Conservation (phyloP, 2,797 vertebrate genomes). For the Spheniscus humboldti region DNA sequence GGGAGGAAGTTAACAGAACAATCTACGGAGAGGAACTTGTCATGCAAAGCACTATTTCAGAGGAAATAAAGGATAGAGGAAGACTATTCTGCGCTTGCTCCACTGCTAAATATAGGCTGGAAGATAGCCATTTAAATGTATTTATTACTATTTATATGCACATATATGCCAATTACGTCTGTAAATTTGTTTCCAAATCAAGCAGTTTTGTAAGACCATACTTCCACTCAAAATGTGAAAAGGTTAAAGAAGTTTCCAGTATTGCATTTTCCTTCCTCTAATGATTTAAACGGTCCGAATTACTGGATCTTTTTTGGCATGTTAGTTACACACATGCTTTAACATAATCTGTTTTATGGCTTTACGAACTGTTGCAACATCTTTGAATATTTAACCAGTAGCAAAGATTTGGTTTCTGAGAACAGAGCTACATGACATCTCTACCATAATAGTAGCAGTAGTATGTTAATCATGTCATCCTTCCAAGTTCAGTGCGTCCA, state of each 20-base stretch:
- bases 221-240: not conserved
- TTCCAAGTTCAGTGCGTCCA: not conserved
- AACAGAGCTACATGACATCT: not conserved
- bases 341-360: not conserved
- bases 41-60: conserved; percentile 14
- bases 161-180: not conserved
- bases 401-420: not conserved
- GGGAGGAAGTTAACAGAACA: conserved; percentile 43
- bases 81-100: not conserved
- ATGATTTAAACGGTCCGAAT: not conserved
- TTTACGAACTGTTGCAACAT: not conserved
- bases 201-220: not conserved
- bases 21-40: conserved; percentile 30
- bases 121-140: not conserved
- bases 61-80: conserved; percentile 36
- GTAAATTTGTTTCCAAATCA: conserved; percentile 12
- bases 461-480: not conserved
- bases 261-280: not conserved
- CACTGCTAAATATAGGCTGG: conserved; percentile 28
- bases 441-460: not conserved
- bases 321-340: not conserved
- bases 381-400: not conserved
- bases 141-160: conserved; percentile 26
- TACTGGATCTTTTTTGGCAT: not conserved
- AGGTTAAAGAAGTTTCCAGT: not conserved